phyloP scores from a whole-genome alignment of 2,113 vertebrate genomes.

The Corythaeola cristata region DNA sequence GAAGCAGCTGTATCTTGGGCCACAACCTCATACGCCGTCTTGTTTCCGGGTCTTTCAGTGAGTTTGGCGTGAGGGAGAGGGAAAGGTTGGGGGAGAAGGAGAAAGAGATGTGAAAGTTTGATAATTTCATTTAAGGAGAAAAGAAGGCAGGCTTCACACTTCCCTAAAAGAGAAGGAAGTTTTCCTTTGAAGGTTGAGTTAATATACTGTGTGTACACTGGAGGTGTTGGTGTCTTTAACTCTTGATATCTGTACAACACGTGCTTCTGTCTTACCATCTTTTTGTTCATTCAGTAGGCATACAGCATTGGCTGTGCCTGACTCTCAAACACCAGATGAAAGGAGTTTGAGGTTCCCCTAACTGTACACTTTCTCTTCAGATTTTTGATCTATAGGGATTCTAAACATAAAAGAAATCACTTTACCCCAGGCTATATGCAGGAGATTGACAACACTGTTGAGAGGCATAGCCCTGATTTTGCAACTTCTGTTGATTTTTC shows the following conservation, averaged over 20 bases:
- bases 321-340: background rate
- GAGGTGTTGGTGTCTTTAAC: background rate
- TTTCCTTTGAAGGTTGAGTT: background rate
- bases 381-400: background rate
- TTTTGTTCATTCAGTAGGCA: background rate
- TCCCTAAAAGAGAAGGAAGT: background rate
- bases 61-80: background rate
- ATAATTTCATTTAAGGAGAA: background rate
- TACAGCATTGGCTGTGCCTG: background rate
- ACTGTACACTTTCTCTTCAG: background rate
- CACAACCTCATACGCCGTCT: background rate
- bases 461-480: background rate
- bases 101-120: background rate
- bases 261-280: background rate
- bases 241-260: background rate
- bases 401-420: background rate
- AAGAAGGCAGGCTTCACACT: background rate
- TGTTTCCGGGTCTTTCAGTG: background rate
- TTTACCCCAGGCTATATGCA: background rate
- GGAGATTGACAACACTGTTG: background rate
- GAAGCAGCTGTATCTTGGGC: background rate
- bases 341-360: background rate
- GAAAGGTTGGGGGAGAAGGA: background rate
- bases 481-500: background rate
- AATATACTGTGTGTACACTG: background rate